Evolutionary conservation across 2,888 invertebrate species (phyloP), one percentile per base, ranked within the genome.

Genomic region (Caenorhabditis sp.): DNA sequence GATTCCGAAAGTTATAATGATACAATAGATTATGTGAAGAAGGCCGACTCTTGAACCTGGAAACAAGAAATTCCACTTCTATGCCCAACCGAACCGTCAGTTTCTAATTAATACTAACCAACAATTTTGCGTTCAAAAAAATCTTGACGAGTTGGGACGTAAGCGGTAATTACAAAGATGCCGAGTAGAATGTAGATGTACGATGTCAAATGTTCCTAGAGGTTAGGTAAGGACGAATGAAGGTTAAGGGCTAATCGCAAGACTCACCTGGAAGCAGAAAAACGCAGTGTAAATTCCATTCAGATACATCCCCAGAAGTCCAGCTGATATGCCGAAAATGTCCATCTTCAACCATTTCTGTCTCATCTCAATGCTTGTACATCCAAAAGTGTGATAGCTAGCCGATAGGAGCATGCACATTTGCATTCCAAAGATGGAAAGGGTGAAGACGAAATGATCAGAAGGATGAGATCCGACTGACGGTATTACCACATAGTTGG

Each of bases 211-310:
- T 83, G 84, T 47, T 89, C 87, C 90, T 90, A 44, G 20, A 61
- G 50, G 35, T 58, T 70, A n/a, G n/a, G 13, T 37, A 28, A 40
- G 32, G 8, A 28, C 1, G 35, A 5, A 32, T 37, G 13, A 40
- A 56, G 37, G 1, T n/a, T 62, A 22, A 40, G 13, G n/a, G n/a
- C n/a, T n/a, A n/a, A n/a, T n/a, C n/a, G n/a, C n/a, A n/a, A 40
- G 11, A 13, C 40, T 40, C 2, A 91, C 91, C 82, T 84, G 83
- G 92, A 96, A 95, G 93, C 97, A 98, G 95, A 97, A 97, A 93
- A 97, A 98, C 13, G 97, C 97, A 92, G 97, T 97, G 93, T 98
- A 97, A 85, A 98, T 96, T 69, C 97, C 97, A 28, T 97, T 96
- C 84, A 97, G 95, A 93, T 97, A 98, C 92, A 97, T 97, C 70